Conservation (phyloP, 2,888 invertebrate species). For the Amphipoea oculea region DNA sequence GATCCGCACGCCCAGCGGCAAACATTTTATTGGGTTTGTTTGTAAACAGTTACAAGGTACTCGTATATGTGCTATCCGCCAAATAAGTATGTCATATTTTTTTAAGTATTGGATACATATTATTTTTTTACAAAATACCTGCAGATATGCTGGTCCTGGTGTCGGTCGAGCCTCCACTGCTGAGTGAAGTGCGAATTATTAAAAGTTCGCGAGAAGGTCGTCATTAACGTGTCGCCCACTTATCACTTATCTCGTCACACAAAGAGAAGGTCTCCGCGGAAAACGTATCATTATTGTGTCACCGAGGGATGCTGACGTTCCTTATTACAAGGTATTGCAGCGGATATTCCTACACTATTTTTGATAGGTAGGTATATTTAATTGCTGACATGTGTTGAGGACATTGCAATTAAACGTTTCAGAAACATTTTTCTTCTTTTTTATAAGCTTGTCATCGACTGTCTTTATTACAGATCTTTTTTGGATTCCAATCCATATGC, state of each 20-base stretch:
- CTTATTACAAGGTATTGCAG: not conserved
- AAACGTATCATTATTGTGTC: slow-evolving; percentile 4
- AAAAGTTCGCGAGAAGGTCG: not conserved
- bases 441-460: not conserved
- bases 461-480: not conserved
- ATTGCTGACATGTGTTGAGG: not conserved
- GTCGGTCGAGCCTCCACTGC: not conserved
- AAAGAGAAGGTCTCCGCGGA: slow-evolving; percentile 3
- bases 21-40: slow-evolving; percentile 18
- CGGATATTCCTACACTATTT: not conserved
- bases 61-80: slow-evolving; percentile 1
- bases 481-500: not conserved
- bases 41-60: slow-evolving; percentile 6
- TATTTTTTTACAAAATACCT: slow-evolving; percentile 9
- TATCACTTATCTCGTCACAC: slow-evolving; percentile 38
- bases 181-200: not conserved
- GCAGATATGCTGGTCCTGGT: not conserved
- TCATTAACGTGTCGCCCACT: slow-evolving; percentile 19
- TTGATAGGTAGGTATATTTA: not conserved
- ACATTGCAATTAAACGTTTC: slow-evolving; percentile 1
- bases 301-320: not conserved
- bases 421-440: not conserved
- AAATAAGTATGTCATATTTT: slow-evolving; percentile 33
- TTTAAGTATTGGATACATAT: not conserved
- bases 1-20: not conserved